These are phyloP conservation scores for Hydrozoanthus gracilis DNA, from an alignment of 92 coral and sea anemone genomes.

Conservation along the genomic window DNA sequence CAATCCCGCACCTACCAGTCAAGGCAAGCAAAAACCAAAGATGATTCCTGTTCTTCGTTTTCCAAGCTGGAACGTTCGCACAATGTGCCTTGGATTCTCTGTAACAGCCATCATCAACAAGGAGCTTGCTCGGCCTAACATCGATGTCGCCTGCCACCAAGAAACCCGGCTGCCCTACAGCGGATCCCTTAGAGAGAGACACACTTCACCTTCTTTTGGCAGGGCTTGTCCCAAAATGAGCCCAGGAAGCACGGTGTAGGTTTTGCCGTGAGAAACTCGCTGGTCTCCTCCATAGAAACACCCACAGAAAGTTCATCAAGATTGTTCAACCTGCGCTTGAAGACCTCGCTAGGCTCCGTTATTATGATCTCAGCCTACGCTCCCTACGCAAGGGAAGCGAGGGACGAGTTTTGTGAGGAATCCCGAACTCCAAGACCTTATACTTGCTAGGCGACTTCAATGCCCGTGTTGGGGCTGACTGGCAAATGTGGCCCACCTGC, in stretches of 20 bases:
- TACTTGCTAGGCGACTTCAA: too few relatives aligned
- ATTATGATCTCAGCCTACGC: conserved; percentile 4
- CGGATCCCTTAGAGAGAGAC: background rate
- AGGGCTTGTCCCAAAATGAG: background rate
- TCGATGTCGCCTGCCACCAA: background rate
- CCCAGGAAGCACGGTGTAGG: background rate
- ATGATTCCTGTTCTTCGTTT: background rate
- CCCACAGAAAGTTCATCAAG: background rate
- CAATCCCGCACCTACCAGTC: background rate
- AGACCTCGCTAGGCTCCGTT: background rate
- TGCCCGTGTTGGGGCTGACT: too few relatives aligned
- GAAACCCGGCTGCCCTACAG: background rate
- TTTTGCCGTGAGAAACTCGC: background rate
- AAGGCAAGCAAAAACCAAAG: background rate
- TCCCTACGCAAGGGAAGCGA: background rate
- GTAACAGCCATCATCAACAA: background rate
- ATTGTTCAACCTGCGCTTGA: background rate
- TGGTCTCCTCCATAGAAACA: background rate
- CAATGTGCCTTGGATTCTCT: background rate
- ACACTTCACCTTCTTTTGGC: conserved; percentile 24
- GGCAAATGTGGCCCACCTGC: background rate
- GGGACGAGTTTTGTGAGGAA: background rate
- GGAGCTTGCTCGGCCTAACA: background rate
- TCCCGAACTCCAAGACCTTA: background rate
- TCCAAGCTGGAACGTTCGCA: background rate